Percentiles rank a stretch among this genome's conserved stretches.
phyloP scores from a whole-genome alignment of 2,113 vertebrate species.

The Balaenoptera acutorostrata region DNA sequence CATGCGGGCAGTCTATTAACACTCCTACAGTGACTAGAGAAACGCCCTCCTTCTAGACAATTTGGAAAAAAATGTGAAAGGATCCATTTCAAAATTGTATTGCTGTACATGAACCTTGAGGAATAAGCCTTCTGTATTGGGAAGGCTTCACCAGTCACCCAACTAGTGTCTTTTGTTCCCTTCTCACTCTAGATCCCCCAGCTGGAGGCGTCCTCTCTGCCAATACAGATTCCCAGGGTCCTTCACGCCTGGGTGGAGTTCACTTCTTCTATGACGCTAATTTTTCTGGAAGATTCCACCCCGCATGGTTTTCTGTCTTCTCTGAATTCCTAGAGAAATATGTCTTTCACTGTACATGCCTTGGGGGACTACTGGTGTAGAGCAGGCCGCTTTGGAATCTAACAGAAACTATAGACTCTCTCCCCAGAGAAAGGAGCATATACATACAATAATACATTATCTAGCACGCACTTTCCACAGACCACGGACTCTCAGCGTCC shows the following conservation, averaged over 20 bases:
- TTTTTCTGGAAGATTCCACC: background rate
- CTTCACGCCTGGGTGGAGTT: background rate
- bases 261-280: background rate
- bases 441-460: rapidly evolving
- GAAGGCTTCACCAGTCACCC: background rate
- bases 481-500: background rate
- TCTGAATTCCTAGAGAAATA: background rate
- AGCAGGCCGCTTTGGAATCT: background rate
- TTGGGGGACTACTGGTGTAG: no score
- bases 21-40: background rate
- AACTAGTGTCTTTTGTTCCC: background rate
- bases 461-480: background rate
- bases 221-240: background rate
- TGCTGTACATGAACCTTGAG: background rate
- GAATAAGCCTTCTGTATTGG: background rate
- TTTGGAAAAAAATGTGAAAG: background rate
- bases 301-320: background rate
- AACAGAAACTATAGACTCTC: background rate
- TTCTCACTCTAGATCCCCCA: background rate
- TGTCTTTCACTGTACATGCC: background rate
- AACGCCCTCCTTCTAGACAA: background rate
- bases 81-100: background rate
- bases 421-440: background rate
- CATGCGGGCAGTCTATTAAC: rapidly evolving
- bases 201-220: background rate